Evolutionary conservation across 37 sponge, comb jelly and placozoan species (phyloP).

Genomic region (Amphimedon queenslandica): DNA sequence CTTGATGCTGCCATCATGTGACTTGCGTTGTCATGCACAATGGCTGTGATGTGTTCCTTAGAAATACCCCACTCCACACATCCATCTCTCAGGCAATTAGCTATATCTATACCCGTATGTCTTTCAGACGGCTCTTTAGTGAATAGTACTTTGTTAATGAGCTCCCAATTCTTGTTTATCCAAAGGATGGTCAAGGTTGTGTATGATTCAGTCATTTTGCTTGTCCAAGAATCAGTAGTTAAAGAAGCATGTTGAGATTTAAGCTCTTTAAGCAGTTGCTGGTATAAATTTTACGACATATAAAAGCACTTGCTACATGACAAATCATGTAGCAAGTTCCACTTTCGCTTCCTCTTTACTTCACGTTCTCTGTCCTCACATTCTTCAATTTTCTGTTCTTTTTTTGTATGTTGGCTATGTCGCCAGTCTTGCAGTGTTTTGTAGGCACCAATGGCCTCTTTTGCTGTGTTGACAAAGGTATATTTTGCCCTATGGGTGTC

Average conservation of each 20-base stretch:
- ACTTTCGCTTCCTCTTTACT: too few species aligned
- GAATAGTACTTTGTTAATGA: constrained; percentile 1
- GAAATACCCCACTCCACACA: constrained; percentile 2
- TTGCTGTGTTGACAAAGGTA: too few species aligned
- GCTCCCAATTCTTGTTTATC: constrained; percentile 2
- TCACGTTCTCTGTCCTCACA: too few species aligned
- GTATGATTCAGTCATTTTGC: neutral
- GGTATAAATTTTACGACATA: neutral
- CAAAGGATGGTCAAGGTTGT: neutral
- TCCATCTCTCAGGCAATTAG: neutral
- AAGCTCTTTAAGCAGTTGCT: neutral
- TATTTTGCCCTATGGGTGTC: too few species aligned
- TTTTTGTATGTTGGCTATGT: too few species aligned
- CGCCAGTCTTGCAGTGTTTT: too few species aligned
- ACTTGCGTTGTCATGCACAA: constrained; percentile 11
- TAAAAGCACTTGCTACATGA: too few species aligned
- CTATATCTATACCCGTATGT: constrained; percentile 4
- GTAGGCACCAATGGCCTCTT: too few species aligned
- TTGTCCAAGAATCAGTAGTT: neutral
- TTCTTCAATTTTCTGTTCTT: too few species aligned
- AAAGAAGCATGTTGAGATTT: neutral
- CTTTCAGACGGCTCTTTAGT: neutral
- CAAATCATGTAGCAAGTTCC: too few species aligned
- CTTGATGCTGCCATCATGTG: neutral
- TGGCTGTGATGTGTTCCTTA: neutral